Percentiles rank a stretch among this genome's conserved stretches.
These are phyloP conservation scores for Thunnus thynnus DNA, from an alignment of 2,113 vertebrate genomes.

Conservation along the genomic window DNA sequence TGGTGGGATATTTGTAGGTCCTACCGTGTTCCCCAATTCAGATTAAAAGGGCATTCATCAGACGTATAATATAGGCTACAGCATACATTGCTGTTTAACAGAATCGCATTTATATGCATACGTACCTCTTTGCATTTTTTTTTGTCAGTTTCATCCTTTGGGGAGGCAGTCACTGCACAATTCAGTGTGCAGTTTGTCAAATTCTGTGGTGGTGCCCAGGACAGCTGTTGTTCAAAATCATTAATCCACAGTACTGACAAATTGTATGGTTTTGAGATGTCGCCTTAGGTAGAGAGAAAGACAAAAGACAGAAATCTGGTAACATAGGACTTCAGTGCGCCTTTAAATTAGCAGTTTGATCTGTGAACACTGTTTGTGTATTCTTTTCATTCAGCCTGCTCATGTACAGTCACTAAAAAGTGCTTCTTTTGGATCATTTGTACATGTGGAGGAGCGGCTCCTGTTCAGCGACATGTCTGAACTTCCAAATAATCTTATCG, in stretches of 20 bases:
- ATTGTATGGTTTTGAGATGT: conserved; percentile 28
- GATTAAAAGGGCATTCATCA: neutral
- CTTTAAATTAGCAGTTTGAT: neutral
- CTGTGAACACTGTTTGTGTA: neutral
- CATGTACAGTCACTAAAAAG: no score
- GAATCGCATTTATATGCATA: neutral
- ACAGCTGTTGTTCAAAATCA: accelerated
- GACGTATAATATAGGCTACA: neutral
- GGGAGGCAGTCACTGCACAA: accelerated
- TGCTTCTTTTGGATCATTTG: neutral
- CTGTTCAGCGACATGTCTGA: neutral
- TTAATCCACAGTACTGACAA: neutral
- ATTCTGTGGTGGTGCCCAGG: conserved; percentile 20
- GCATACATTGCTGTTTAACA: neutral
- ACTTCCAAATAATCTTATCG: no score
- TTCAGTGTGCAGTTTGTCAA: accelerated
- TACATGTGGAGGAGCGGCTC: neutral
- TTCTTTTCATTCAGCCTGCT: neutral
- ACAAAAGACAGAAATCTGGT: neutral
- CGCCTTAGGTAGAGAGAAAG: neutral
- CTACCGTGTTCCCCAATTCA: no score
- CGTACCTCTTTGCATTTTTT: neutral
- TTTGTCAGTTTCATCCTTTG: no score
- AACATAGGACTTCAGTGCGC: no score
- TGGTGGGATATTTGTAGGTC: no score